Conservation (phyloP, 2,113 vertebrate species). For the Albula glossodonta region DNA sequence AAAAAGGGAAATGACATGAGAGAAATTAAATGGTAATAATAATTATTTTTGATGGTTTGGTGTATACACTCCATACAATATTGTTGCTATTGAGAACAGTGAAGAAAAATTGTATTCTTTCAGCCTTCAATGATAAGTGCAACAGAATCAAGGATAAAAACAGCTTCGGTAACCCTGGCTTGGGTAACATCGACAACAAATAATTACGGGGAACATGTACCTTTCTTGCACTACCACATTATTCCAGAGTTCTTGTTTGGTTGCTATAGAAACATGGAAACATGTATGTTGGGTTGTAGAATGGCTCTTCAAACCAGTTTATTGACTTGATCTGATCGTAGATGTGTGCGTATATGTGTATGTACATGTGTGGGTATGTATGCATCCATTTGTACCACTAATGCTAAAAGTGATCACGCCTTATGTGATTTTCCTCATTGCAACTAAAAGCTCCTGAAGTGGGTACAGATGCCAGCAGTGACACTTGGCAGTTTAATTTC, state of each 20-base stretch:
- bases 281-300: slow-evolving; percentile 46
- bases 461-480: neutral
- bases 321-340: slow-evolving; percentile 13
- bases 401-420: neutral
- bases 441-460: neutral
- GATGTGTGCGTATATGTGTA: neutral
- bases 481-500: neutral
- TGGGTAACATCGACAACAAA: slow-evolving; percentile 59
- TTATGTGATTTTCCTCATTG: neutral
- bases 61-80: neutral
- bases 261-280: slow-evolving; percentile 68
- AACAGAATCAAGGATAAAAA: neutral
- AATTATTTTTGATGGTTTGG: neutral
- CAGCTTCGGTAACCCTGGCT: slow-evolving; percentile 33
- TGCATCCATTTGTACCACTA: neutral
- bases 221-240: slow-evolving; percentile 53
- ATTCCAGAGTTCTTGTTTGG: slow-evolving; percentile 44
- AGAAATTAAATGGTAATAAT: neutral
- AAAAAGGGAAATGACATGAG: neutral
- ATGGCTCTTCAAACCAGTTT: slow-evolving; percentile 16
- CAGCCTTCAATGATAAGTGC: neutral
- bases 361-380: neutral
- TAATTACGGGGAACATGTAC: slow-evolving; percentile 54
- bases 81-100: neutral
- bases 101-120: neutral